A percentile compares a stretch with the other conserved stretches of the same genome.
phyloP scores from a whole-genome alignment of 1,140 invertebrate species.

The Papilio glaucus region DNA sequence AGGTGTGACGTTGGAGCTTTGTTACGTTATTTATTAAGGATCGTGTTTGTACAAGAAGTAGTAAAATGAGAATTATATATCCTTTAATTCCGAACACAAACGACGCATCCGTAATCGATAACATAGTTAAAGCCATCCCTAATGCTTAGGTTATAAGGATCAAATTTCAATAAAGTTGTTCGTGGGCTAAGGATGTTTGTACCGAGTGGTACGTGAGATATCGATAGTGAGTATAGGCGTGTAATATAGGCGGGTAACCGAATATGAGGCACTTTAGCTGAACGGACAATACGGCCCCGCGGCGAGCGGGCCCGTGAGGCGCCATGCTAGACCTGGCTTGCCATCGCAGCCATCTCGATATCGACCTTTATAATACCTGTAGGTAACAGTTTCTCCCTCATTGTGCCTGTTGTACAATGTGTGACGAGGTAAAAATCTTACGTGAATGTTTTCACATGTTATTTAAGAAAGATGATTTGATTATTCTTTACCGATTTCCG shows the following conservation, averaged over 20 bases:
- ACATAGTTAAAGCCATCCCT: slow-evolving; percentile 37
- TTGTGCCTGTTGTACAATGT: no score
- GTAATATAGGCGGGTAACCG: slow-evolving; percentile 76
- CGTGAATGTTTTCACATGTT: no score
- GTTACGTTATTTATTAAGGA: slow-evolving; percentile 75
- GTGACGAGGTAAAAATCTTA: no score
- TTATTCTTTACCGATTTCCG: no score
- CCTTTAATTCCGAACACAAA: slow-evolving; percentile 43
- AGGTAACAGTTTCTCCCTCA: no score
- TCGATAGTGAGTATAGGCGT: slow-evolving; percentile 72
- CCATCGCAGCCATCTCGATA: slow-evolving; percentile 33
- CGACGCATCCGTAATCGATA: slow-evolving; percentile 23
- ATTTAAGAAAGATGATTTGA: no score
- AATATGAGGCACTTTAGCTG: slow-evolving; percentile 78
- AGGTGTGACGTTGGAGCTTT: slow-evolving; percentile 74
- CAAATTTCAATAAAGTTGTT: slow-evolving; percentile 38
- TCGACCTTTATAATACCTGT: slow-evolving; percentile 11
- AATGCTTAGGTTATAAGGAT: slow-evolving; percentile 39
- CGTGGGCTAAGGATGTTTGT: slow-evolving; percentile 51
- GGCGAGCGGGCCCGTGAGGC: slow-evolving; percentile 66
- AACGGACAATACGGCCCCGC: slow-evolving; percentile 74
- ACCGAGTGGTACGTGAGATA: slow-evolving; percentile 48
- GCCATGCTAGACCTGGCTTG: slow-evolving; percentile 61
- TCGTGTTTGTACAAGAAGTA: slow-evolving; percentile 71
- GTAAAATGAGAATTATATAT: slow-evolving; percentile 79